Evolutionary conservation across 1,140 invertebrate species (phyloP).

Genomic region (Drosophila quadrilineata): DNA sequence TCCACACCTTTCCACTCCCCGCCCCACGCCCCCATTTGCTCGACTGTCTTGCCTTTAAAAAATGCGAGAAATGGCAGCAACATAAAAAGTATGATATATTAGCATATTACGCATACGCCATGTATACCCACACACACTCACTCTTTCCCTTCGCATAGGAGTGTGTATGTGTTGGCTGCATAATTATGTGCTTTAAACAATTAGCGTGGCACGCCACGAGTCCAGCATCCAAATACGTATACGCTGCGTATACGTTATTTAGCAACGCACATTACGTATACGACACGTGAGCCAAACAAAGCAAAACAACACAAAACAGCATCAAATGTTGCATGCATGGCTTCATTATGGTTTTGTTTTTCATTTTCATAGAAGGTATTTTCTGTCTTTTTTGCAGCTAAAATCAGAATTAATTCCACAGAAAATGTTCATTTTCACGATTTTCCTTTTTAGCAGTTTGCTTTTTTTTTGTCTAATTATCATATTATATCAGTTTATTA

Average conservation of each 20-base stretch:
- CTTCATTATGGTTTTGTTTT: too few species aligned
- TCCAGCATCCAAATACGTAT: constrained; percentile 47
- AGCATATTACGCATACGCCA: constrained; percentile 68
- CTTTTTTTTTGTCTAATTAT: too few species aligned
- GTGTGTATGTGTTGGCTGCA: constrained; percentile 45
- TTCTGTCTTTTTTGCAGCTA: too few species aligned
- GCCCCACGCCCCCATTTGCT: not conserved
- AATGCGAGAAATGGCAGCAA: constrained; percentile 9
- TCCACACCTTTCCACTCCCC: not conserved
- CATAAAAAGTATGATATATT: constrained; percentile 71
- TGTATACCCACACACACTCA: constrained; percentile 14
- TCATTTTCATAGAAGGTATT: too few species aligned
- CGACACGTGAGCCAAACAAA: constrained; percentile 2
- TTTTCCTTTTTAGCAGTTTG: too few species aligned
- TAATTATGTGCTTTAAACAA: constrained; percentile 70
- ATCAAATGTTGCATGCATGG: too few species aligned
- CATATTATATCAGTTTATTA: too few species aligned
- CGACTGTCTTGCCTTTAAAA: not conserved
- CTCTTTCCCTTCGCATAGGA: constrained; percentile 6
- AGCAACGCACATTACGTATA: constrained; percentile 6
- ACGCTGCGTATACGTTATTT: constrained; percentile 18
- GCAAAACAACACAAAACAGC: constrained; percentile 6
- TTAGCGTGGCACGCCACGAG: constrained; percentile 50
- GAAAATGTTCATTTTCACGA: too few species aligned
- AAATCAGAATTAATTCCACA: too few species aligned